phyloP scores from a whole-genome alignment of 92 coral and sea anemone genomes.

The Actinernus sp. region DNA sequence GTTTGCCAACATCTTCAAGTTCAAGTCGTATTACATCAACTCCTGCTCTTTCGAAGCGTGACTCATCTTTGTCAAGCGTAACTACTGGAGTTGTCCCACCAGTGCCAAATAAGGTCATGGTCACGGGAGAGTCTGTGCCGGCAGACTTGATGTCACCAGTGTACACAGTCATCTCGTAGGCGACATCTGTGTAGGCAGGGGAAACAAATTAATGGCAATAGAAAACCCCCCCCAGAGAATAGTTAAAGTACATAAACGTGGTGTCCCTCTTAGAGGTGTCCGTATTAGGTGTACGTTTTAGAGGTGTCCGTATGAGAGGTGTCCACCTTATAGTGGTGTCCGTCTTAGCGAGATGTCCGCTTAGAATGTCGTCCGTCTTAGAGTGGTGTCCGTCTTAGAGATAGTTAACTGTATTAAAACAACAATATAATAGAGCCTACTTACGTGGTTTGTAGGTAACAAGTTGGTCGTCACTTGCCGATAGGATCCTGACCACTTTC shows the following conservation, averaged over 20 bases:
- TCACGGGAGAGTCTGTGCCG: constrained; percentile 86
- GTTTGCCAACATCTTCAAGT: constrained; percentile 91
- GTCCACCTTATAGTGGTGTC: too few relatives aligned
- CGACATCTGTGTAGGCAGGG: constrained; percentile 78
- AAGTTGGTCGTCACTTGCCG: constrained; percentile 78
- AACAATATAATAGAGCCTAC: too few relatives aligned
- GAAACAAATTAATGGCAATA: neutral
- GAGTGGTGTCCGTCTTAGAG: too few relatives aligned
- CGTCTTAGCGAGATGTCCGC: too few relatives aligned
- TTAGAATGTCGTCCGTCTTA: too few relatives aligned
- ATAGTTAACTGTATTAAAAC: too few relatives aligned
- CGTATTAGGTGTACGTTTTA: too few relatives aligned
- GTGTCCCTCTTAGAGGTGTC: too few relatives aligned
- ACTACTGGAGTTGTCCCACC: constrained; percentile 92
- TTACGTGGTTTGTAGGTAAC: constrained; percentile 97
- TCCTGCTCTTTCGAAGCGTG: constrained; percentile 89
- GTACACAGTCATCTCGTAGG: constrained; percentile 81
- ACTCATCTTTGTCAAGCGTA: constrained; percentile 80
- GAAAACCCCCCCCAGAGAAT: neutral
- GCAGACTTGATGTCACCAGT: constrained; percentile 88
- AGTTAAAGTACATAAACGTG: too few relatives aligned
- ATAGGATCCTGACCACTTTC: constrained; percentile 69
- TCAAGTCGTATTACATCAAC: constrained; percentile 83
- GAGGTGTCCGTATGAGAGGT: too few relatives aligned
- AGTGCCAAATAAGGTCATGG: constrained; percentile 77